Evolutionary conservation across 2,888 invertebrate genomes (phyloP).

Genomic region (Drosophila aldrichi): DNA sequence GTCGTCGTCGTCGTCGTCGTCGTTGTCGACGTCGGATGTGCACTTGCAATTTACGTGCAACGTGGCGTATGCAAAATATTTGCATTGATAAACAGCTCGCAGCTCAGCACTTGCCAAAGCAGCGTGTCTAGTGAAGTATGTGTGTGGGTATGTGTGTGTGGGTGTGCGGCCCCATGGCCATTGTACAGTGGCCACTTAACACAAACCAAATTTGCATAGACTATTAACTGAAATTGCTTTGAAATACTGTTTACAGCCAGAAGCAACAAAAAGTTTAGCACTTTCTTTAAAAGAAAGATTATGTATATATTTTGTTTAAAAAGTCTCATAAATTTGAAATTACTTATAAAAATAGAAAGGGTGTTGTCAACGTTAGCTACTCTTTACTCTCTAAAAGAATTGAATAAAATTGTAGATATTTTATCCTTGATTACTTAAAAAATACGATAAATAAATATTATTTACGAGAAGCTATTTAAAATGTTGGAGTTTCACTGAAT

Average conservation of each 20-base stretch:
- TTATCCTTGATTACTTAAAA: too few species aligned
- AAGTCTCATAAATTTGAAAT: background rate
- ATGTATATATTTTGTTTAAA: background rate
- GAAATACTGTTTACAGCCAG: slow-evolving; percentile 1
- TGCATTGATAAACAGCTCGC: slow-evolving; percentile 76
- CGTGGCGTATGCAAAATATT: slow-evolving; percentile 79
- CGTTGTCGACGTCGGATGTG: slow-evolving; percentile 54
- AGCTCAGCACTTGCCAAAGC: slow-evolving; percentile 49
- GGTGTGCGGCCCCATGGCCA: slow-evolving; percentile 26
- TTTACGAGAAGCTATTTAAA: too few species aligned
- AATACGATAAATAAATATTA: too few species aligned
- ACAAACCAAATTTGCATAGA: slow-evolving; percentile 48
- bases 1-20: slow-evolving; percentile 23
- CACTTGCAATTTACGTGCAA: slow-evolving; percentile 76
- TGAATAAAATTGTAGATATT: too few species aligned
- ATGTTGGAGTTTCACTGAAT: too few species aligned
- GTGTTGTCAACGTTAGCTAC: too few species aligned
- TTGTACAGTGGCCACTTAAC: slow-evolving; percentile 58
- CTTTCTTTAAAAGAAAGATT: background rate
- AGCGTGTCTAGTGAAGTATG: slow-evolving; percentile 33
- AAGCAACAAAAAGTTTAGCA: background rate
- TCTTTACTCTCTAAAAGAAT: too few species aligned
- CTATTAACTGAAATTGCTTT: slow-evolving; percentile 28
- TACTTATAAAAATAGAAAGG: too few species aligned
- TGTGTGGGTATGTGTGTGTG: slow-evolving; percentile 20